Conservation (phyloP, 2,888 invertebrate species). For the Pammene aurita region DNA sequence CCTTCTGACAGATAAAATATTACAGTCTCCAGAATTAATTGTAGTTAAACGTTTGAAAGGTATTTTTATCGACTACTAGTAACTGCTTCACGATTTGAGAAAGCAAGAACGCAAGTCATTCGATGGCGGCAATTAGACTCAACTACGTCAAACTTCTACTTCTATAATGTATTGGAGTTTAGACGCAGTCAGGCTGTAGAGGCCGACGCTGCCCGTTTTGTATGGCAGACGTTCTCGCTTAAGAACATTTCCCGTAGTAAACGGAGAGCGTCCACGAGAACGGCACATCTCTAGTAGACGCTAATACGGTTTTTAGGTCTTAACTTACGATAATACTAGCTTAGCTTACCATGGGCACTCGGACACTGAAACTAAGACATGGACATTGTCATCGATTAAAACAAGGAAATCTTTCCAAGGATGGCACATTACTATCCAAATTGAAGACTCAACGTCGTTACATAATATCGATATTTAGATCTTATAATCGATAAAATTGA, state of each 20-base stretch:
- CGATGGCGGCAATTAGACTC: too few relatives aligned
- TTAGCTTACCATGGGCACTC: slow-evolving; percentile 28
- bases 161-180: too few relatives aligned
- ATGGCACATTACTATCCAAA: background rate
- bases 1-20: background rate
- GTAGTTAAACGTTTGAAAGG: background rate
- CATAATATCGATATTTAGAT: background rate
- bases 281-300: background rate
- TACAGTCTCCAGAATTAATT: background rate
- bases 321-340: slow-evolving; percentile 32
- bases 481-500: background rate
- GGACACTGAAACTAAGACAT: background rate
- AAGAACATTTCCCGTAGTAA: background rate
- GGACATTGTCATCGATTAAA: background rate
- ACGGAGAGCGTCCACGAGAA: background rate
- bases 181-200: too few relatives aligned
- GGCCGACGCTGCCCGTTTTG: too few relatives aligned
- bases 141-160: too few relatives aligned
- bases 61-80: background rate
- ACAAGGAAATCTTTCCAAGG: background rate
- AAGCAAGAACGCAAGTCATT: too few relatives aligned
- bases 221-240: too few relatives aligned
- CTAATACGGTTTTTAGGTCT: slow-evolving; percentile 6
- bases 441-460: background rate
- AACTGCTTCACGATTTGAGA: background rate